Base-by-base conservation (phyloP, 2,797 vertebrate genomes). In the Rousettus madagascariensis region DNA sequence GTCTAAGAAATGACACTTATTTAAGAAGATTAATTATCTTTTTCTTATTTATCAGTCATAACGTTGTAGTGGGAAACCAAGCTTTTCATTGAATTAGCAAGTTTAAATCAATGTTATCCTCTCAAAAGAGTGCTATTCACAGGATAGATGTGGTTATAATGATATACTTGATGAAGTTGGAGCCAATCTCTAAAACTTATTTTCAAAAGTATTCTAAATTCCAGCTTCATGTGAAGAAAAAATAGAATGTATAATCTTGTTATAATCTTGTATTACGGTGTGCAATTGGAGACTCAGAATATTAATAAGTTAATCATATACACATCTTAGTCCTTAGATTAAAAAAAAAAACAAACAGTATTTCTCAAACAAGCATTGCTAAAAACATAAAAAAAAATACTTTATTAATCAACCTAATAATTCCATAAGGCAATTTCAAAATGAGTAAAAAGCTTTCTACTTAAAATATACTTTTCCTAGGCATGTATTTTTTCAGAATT, bases 31-130 rank as follows among this genome's bases (percentile, higher is more conserved):
- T 59, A 0, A 2, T 51, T 71, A 22, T 53, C 90, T 97, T 7
- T 63, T 94, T 24, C 85, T 51, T 93, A 78, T 86, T 57, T 96
- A 90, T 72, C 26, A 90, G 9, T 86, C 89, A 79, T 72, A 88
- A 78, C 49, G 66, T 90, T 33, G 30, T 63, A 91, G 51, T 43
- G 38, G 53, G 1, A 61, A 90, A 77, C 28, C 2, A 95, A 68
- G 22, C 28, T 43, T 61, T 93, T 13, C 33, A 5, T 53, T 97
- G 87, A 92, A 57, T 82, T 72, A 41, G 79, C 53, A 90, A 95
- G 55, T 78, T 19, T 90, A 5, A 55, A 71, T 96, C 26, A 94
- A 66, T 65, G 51, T 53, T 78, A 86, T 63, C 26, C 17, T 94
- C 46, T 90, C 36, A 84, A 77, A 90, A 93, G n/a, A 57, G 4